Percentiles rank a stretch among this genome's conserved stretches.
Conservation (phyloP, 2,888 invertebrate species). For the Xestia xanthographa region DNA sequence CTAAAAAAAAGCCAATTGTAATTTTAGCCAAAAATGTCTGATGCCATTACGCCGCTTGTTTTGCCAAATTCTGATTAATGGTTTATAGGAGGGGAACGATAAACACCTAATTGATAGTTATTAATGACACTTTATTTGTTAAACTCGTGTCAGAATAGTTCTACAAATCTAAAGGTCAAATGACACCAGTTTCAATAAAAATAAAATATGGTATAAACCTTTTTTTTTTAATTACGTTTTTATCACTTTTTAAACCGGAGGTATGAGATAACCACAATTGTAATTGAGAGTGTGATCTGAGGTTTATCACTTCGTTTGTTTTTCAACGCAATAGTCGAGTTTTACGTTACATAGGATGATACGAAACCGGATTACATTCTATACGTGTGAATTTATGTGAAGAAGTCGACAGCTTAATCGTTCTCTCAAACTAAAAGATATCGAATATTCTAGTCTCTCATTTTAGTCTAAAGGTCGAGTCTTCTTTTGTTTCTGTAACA, state of each 20-base stretch:
- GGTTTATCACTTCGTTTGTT: constrained; percentile 63
- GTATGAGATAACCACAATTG: constrained; percentile 51
- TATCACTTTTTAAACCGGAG: constrained; percentile 19
- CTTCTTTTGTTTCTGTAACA: constrained; percentile 33
- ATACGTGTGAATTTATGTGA: constrained; percentile 53
- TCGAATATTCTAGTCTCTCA: constrained; percentile 28
- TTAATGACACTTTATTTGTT: constrained; percentile 50
- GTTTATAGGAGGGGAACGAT: constrained; percentile 36
- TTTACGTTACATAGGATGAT: constrained; percentile 62
- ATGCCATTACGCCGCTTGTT: constrained; percentile 36
- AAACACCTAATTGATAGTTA: constrained; percentile 58
- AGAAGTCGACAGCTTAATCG: constrained; percentile 49
- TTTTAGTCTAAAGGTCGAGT: constrained; percentile 24
- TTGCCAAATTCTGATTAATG: constrained; percentile 57
- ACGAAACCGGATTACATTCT: constrained; percentile 57
- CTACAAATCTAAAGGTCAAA: constrained; percentile 31
- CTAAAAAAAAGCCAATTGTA: background rate
- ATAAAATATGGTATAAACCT: background rate
- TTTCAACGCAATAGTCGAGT: constrained; percentile 60
- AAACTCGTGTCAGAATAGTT: constrained; percentile 23
- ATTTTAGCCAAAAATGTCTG: constrained; percentile 18
- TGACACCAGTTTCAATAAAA: constrained; percentile 14
- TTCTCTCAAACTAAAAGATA: constrained; percentile 34
- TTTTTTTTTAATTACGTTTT: constrained; percentile 18
- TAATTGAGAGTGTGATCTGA: constrained; percentile 66